Evolutionary conservation across 2,113 vertebrate species (phyloP).

Genomic region (Poicephalus meyeri): DNA sequence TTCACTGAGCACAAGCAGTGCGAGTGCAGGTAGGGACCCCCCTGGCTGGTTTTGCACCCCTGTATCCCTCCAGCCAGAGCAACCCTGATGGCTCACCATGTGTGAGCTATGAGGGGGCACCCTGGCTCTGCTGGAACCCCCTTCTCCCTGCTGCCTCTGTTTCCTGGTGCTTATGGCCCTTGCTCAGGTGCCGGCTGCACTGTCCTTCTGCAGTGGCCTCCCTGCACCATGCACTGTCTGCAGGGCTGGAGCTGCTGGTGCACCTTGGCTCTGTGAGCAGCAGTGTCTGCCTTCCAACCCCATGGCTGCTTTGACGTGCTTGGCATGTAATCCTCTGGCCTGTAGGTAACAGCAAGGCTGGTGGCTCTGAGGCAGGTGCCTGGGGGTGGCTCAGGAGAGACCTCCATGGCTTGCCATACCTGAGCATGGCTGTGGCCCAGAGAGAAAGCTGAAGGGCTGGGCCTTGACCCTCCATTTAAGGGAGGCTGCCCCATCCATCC

Average conservation of each 20-base stretch:
- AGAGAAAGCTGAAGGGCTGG: not conserved
- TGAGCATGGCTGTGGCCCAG: rapidly evolving
- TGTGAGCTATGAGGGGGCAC: not conserved
- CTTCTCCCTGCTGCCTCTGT: not conserved
- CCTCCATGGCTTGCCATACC: not conserved
- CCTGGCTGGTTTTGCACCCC: rapidly evolving
- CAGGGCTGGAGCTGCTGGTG: not conserved
- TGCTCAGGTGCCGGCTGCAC: not conserved
- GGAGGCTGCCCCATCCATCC: not conserved
- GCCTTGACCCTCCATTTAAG: not conserved
- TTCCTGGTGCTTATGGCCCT: rapidly evolving
- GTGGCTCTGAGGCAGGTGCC: not conserved
- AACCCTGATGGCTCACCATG: not conserved
- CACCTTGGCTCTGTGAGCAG: not conserved
- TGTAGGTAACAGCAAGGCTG: not conserved
- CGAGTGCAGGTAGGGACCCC: conserved; percentile 73
- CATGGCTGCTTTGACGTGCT: not conserved
- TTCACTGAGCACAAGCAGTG: conserved; percentile 75
- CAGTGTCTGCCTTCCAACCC: no score
- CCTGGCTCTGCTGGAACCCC: not conserved
- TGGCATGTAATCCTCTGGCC: not conserved
- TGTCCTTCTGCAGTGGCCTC: not conserved
- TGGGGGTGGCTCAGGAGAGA: not conserved
- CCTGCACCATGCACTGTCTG: rapidly evolving
- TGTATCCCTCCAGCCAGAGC: not conserved